Evolutionary conservation across 2,797 vertebrate genomes (phyloP).

Genomic region (Sebastes trivittatus): DNA sequence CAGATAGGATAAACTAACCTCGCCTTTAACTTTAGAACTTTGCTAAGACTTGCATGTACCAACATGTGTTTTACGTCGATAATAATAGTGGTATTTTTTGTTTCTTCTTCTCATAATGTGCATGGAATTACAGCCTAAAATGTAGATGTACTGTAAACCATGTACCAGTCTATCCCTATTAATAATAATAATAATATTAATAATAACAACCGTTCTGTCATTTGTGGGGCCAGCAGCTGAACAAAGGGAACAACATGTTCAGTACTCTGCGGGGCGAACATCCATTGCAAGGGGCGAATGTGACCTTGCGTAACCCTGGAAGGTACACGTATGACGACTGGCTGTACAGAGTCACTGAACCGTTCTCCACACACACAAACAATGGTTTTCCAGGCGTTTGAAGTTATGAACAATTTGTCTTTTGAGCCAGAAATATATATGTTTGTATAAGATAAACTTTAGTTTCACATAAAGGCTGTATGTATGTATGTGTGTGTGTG

Average conservation of each 20-base stretch:
- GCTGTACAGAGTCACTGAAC: background rate
- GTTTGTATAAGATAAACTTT: background rate
- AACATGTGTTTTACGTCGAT: background rate
- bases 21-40: background rate
- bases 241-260: constrained; percentile 15
- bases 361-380: constrained; percentile 12
- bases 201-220: background rate
- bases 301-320: constrained; percentile 37
- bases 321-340: background rate
- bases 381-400: constrained; percentile 42
- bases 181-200: background rate
- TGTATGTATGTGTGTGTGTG: background rate
- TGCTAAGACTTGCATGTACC: background rate
- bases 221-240: background rate
- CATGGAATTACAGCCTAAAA: background rate
- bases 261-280: background rate
- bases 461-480: background rate
- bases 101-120: background rate
- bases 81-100: background rate
- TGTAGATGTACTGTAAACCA: background rate
- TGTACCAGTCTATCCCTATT: background rate
- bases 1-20: constrained; percentile 17
- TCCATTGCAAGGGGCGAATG: background rate
- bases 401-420: constrained; percentile 19
- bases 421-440: constrained; percentile 4